A percentile compares a stretch with the other conserved stretches of the same genome.
These are phyloP conservation scores for Prionace glauca DNA, from an alignment of 2,797 vertebrate genomes.

Conservation along the genomic window DNA sequence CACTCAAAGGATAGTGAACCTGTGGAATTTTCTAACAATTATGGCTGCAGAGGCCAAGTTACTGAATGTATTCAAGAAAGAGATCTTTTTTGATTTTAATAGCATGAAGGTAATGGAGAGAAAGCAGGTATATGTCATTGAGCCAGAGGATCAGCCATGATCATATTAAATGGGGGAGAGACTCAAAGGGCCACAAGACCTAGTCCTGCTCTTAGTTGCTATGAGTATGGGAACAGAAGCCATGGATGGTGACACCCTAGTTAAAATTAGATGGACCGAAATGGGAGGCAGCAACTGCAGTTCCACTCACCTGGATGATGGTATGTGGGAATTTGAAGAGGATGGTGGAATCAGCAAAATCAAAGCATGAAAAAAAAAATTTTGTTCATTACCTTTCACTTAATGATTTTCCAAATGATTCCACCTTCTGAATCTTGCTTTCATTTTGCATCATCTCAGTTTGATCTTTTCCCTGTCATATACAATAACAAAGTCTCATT, in stretches of 20 bases:
- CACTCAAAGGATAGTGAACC: too few species aligned
- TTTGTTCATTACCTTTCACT: conserved; percentile 1
- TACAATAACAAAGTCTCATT: not conserved
- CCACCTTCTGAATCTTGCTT: not conserved
- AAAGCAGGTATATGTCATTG: too few species aligned
- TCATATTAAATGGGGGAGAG: too few species aligned
- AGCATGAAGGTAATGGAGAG: too few species aligned
- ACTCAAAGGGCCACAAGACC: too few species aligned
- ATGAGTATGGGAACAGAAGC: not conserved
- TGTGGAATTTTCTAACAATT: too few species aligned
- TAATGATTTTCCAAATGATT: conserved; percentile 8
- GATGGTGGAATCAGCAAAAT: not conserved
- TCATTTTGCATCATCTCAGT: not conserved
- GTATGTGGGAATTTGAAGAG: not conserved
- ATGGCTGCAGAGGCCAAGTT: too few species aligned
- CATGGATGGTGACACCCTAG: not conserved
- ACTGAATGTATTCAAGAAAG: too few species aligned
- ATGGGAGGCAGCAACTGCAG: not conserved
- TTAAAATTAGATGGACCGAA: not conserved
- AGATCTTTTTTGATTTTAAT: too few species aligned
- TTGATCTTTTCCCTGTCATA: conserved; percentile 10
- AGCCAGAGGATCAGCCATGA: too few species aligned
- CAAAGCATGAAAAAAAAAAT: not conserved
- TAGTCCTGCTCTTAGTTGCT: not conserved
- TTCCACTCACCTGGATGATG: not conserved